Conservation (phyloP, 2,797 vertebrate species). For the Clarias pachynema region DNA sequence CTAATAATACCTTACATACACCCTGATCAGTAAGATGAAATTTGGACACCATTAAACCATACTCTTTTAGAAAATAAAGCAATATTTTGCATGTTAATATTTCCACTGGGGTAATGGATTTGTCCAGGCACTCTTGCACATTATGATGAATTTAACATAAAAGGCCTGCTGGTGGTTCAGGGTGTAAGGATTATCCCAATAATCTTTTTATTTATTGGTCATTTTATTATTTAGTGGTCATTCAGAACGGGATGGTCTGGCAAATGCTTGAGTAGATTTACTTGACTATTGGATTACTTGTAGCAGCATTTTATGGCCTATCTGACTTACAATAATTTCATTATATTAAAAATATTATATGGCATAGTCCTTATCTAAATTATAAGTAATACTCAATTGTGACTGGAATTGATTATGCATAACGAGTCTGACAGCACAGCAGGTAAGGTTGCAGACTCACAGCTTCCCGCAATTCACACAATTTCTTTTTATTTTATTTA, state of each 20-base stretch:
- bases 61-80: background rate
- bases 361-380: background rate
- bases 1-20: background rate
- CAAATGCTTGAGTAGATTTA: slow-evolving; percentile 1
- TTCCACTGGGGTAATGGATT: background rate
- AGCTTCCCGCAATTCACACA: background rate
- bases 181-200: slow-evolving; percentile 6
- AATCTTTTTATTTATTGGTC: background rate
- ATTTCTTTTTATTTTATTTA: no score
- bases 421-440: background rate
- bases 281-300: background rate
- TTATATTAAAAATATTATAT: background rate
- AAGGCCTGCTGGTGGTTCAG: background rate
- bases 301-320: background rate
- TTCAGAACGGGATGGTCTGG: background rate
- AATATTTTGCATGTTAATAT: background rate
- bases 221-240: no score
- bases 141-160: background rate
- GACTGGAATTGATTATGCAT: background rate
- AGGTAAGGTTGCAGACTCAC: background rate
- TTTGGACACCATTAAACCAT: background rate
- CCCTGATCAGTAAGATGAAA: background rate
- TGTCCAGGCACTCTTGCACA: background rate
- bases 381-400: background rate
- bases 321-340: background rate